These are phyloP conservation scores for Hydrolagus affinis DNA, from an alignment of 2,113 vertebrate genomes.

Conservation along the genomic window DNA sequence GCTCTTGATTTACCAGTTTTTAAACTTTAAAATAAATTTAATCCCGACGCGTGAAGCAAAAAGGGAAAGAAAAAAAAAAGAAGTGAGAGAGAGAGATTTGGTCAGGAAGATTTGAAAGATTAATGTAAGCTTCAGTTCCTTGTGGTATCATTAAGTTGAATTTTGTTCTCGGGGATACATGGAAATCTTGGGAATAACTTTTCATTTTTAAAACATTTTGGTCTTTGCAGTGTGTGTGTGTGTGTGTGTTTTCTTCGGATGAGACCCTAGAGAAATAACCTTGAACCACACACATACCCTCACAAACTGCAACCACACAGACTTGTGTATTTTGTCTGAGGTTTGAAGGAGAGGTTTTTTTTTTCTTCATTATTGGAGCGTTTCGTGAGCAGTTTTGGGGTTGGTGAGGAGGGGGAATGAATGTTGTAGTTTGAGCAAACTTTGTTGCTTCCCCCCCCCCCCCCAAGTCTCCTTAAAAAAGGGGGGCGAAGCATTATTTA, in stretches of 20 bases:
- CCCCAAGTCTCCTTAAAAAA: conserved; percentile 31
- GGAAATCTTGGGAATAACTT: neutral
- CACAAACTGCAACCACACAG: neutral
- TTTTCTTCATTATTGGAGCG: neutral
- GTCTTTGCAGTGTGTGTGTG: no score
- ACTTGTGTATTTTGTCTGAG: neutral
- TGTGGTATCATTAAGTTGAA: neutral
- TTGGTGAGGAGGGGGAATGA: no score
- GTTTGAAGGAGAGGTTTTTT: neutral
- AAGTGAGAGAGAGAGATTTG: neutral
- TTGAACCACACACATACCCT: neutral
- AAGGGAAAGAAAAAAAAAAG: no score
- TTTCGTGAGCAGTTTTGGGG: neutral
- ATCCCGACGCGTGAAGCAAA: neutral
- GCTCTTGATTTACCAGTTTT: neutral
- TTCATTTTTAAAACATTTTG: no score
- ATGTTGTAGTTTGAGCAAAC: neutral
- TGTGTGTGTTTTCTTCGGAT: no score
- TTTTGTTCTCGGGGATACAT: neutral
- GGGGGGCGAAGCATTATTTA: conserved; percentile 29
- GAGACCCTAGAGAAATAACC: neutral
- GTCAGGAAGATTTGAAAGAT: neutral
- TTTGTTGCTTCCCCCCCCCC: neutral
- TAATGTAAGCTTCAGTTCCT: neutral
- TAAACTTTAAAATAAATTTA: neutral